phyloP scores from a whole-genome alignment of 2,888 invertebrate species.

The Caenorhabditis macrosperma region DNA sequence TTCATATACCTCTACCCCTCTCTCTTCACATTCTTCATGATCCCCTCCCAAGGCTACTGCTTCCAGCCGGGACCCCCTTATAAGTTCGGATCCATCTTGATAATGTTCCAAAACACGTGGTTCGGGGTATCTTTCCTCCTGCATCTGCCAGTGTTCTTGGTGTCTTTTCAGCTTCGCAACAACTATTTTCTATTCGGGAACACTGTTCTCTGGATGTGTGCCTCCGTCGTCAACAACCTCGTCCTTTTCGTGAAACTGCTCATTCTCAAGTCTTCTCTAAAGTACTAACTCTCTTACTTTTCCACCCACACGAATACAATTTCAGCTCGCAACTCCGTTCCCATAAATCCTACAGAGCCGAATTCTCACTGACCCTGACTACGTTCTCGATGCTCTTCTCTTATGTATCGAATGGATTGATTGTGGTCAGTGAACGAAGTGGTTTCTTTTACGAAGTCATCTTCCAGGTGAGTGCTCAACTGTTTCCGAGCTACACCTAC shows the following conservation, averaged over 20 bases:
- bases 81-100: slow-evolving; percentile 29
- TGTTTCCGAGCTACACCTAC: slow-evolving; percentile 4
- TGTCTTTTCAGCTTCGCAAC: slow-evolving; percentile 15
- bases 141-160: not conserved
- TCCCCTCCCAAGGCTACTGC: slow-evolving; percentile 34
- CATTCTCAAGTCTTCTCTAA: not conserved
- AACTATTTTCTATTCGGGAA: slow-evolving; percentile 7
- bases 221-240: not conserved
- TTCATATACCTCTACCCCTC: slow-evolving; percentile 18
- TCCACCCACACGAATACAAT: not conserved
- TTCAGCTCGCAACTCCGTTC: slow-evolving; percentile 1
- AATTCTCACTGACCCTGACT: slow-evolving; percentile 16
- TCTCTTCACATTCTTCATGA: slow-evolving; percentile 24
- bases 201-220: slow-evolving; percentile 17
- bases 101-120: slow-evolving; percentile 13
- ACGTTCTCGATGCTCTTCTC: slow-evolving; percentile 32
- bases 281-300: not conserved
- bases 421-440: slow-evolving; percentile 5
- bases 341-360: slow-evolving; percentile 13
- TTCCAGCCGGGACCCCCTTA: slow-evolving; percentile 7
- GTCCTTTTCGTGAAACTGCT: slow-evolving; percentile 9
- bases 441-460: not conserved
- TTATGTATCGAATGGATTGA: slow-evolving; percentile 24
- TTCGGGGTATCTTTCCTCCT: not conserved
- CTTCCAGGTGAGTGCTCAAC: not conserved